These are phyloP conservation scores for Oasisia sp. DNA, from an alignment of 2,888 invertebrate genomes.

Conservation along the genomic window DNA sequence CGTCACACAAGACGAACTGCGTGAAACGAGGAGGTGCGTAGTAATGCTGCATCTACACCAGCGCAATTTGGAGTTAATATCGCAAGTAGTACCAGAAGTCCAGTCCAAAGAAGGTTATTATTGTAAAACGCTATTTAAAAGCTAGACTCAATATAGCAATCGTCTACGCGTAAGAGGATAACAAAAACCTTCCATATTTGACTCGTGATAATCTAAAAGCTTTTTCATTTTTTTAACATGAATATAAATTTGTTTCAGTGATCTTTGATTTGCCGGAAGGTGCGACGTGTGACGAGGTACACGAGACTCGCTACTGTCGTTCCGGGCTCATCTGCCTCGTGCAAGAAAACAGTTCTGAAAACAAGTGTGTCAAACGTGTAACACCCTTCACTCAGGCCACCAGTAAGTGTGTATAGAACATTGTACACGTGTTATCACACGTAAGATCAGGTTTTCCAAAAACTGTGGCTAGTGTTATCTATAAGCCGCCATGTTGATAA, in stretches of 20 bases:
- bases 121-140: too few species aligned
- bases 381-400: not conserved
- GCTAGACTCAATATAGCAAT: too few species aligned
- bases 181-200: too few species aligned
- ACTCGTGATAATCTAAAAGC: too few species aligned
- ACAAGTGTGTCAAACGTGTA: not conserved
- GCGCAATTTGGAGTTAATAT: too few species aligned
- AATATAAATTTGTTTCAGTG: not conserved
- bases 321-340: not conserved
- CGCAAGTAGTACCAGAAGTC: too few species aligned
- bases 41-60: not conserved
- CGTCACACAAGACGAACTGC: not conserved
- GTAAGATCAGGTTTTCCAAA: not conserved
- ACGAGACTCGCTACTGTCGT: not conserved
- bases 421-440: not conserved
- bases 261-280: not conserved
- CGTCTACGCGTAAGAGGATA: too few species aligned
- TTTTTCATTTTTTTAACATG: not conserved
- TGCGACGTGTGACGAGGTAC: not conserved
- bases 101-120: too few species aligned
- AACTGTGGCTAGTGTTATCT: too few species aligned
- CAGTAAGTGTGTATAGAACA: not conserved
- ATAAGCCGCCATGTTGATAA: too few species aligned
- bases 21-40: not conserved
- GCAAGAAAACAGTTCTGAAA: not conserved